Base-by-base conservation (phyloP, 2,113 vertebrate genomes). In the Falco punctatus region DNA sequence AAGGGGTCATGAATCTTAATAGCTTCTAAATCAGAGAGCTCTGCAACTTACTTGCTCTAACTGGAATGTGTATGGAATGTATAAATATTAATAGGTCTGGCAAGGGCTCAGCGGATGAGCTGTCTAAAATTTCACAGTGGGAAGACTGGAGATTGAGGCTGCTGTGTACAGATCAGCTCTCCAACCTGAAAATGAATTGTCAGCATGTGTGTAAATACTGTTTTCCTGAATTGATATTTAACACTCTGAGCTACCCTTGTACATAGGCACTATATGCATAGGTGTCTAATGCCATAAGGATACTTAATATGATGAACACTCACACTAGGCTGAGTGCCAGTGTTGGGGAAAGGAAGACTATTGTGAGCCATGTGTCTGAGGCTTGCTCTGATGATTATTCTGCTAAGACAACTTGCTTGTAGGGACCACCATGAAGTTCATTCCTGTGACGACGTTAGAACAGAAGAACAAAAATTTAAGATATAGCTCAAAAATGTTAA, bases 1-100 rank as follows among this genome's bases (percentile, higher is more conserved):
- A 97, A 95, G 95, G 91, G 96, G 97, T 97, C 97, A 97, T 98
- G 97, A 98, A 98, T 98, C 98, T 98, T 98, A 98, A 98, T 98
- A 98, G 97, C 96, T 97, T 98, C 97, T 95, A 97, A 98, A 98
- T 97, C 98, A 97, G 95, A 97, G 96, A 93, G 97, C 98, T 98
- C 96, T 98, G 97, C 95, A 98, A 97, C 97, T 96, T 98, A 95
- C 94, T 98, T 77, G 87, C 90, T 98, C 94, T 97, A 96, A 97
- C 96, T 96, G 89, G 95, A 96, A 95, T 98, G 97, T 96, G 96
- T 95, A 95, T 96, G 81, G 97, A 97, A 98, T 97, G 94, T 82
- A 97, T 98, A 98, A 98, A 98, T 98, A 98, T 98, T 98, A 98
- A 98, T 97, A 95, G 95, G 77, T 59, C 92, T 95, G 81, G 92